Base-by-base conservation (phyloP, 2,113 vertebrate genomes). In the Arvicanthis niloticus region DNA sequence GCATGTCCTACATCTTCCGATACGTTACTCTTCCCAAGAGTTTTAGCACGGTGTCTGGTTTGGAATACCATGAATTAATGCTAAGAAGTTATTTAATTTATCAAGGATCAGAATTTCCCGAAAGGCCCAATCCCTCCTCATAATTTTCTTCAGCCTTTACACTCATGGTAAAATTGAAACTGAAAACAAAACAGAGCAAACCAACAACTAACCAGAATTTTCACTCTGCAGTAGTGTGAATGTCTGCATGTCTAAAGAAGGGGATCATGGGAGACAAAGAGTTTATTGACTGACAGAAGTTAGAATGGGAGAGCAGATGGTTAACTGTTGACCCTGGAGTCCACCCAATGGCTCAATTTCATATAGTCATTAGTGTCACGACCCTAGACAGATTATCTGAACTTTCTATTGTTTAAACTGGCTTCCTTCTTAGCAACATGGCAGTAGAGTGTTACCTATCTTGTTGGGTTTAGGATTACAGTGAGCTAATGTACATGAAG, bases 41-140 rank as follows among this genome's bases (percentile, higher is more conserved):
- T 78, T 65, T 93, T 42, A 42, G 37, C 48, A 60, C 3, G 15
- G 22, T 76, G 15, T 51, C 40, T 68, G 12, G 1, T 22, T 78
- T 12, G 91, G 13, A 68, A 15, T 26, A 77, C 67, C 31, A 62
- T 76, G 13, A 94, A 88, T 88, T 42, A 48, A 70, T 89, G 31
- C 42, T 84, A 45, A 13, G 45, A 22, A 40, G 70, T 87, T 88
- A 80, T 72, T 89, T 86, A 26, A 87, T 75, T 96, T 92, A 72
- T 87, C 76, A 70, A 87, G 24, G 15, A 70, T 4, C 24, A 91
- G 16, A 73, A 22, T 92, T 58, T 77, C 67, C 34, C 75, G 68
- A 90, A 95, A 60, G 15, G 1, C 11, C 37, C 1, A 37, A 53
- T 62, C 6, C 13, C 5, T 75, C n/a, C 48, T 91, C 68, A 1